phyloP scores from a whole-genome alignment of 1,140 invertebrate genomes.

The Solenopsis fugax region DNA sequence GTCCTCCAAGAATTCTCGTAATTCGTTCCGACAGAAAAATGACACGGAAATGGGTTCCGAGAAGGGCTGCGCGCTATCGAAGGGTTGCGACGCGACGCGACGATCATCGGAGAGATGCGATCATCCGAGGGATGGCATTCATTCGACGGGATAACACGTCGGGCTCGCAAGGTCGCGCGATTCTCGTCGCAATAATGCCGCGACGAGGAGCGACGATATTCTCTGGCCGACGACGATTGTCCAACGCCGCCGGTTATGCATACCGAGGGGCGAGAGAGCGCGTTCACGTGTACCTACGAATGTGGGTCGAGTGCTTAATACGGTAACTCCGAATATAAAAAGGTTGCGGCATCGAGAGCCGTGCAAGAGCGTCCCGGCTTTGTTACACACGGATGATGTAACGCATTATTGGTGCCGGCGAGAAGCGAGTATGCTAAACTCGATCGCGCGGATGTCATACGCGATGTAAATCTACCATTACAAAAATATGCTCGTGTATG shows the following conservation, averaged over 20 bases:
- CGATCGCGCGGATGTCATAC: neutral
- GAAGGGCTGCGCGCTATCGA: neutral
- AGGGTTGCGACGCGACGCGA: neutral
- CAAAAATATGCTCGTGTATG: neutral
- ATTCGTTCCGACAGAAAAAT: neutral
- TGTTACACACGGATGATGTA: conserved; percentile 44
- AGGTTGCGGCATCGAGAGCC: conserved; percentile 41
- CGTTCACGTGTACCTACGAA: conserved; percentile 18
- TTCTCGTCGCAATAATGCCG: conserved; percentile 24
- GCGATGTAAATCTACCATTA: neutral
- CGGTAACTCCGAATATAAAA: conserved; percentile 49
- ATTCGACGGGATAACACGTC: neutral
- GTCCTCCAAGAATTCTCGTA: neutral
- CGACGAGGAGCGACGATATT: neutral
- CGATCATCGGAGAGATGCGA: neutral
- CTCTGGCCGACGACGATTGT: neutral
- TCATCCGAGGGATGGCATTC: conserved; percentile 9
- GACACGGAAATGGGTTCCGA: neutral
- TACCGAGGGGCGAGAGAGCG: neutral
- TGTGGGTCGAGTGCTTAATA: conserved; percentile 58
- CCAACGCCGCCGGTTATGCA: conserved; percentile 18
- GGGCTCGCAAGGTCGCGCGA: conserved; percentile 29
- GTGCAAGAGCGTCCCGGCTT: conserved; percentile 20
- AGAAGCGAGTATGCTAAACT: conserved; percentile 10
- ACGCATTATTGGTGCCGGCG: conserved; percentile 20